These are phyloP conservation scores for Orius insidiosus DNA, from an alignment of 1,140 invertebrate genomes.

Conservation along the genomic window DNA sequence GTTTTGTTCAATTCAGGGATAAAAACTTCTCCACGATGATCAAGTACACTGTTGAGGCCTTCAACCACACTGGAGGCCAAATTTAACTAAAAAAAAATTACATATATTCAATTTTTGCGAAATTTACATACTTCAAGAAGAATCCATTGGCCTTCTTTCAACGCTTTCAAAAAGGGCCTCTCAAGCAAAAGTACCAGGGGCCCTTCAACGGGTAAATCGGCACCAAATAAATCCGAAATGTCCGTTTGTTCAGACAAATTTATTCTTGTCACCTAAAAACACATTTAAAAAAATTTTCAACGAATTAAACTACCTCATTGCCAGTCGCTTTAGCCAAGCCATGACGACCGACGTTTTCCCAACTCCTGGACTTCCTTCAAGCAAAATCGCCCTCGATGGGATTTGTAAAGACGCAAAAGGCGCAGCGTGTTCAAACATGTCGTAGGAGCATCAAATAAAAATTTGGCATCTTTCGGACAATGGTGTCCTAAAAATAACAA, in stretches of 20 bases:
- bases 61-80: conserved; percentile 95
- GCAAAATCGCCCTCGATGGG: conserved; percentile 66
- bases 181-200: conserved; percentile 73
- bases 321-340: conserved; percentile 73
- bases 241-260: conserved; percentile 99
- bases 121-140: conserved; percentile 55
- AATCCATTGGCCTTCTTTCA: conserved; percentile 89
- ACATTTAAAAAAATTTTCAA: background rate
- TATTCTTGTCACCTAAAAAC: conserved; percentile 53
- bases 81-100: conserved; percentile 54
- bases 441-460: conserved; percentile 66
- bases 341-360: conserved; percentile 92
- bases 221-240: conserved; percentile 92
- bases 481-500: conserved; percentile 11
- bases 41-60: conserved; percentile 94
- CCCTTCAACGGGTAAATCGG: conserved; percentile 91
- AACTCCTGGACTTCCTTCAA: conserved; percentile 96
- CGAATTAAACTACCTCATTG: conserved; percentile 31
- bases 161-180: conserved; percentile 79
- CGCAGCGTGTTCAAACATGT: conserved; percentile 67
- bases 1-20: conserved; percentile 84
- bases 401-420: conserved; percentile 77
- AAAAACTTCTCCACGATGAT: conserved; percentile 91
- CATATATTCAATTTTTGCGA: conserved; percentile 10
- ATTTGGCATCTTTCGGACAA: conserved; percentile 26